Evolutionary conservation across 2,888 invertebrate species (phyloP).

Genomic region (Podotricha telesiphe): DNA sequence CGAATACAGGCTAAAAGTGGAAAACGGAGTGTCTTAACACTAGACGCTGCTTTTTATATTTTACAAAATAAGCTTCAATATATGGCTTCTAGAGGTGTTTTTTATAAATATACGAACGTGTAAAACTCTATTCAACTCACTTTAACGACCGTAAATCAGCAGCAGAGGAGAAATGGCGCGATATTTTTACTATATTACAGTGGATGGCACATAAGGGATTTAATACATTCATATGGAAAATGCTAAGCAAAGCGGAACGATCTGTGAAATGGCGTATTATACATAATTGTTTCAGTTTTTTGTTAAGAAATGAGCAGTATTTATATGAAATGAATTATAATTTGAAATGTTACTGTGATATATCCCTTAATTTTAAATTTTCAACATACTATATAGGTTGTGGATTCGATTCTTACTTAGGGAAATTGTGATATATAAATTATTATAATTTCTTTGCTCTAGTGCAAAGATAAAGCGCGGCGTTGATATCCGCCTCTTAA

Average conservation of each 20-base stretch:
- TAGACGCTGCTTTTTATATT: no score
- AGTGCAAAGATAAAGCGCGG: no score
- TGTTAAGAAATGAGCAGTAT: background rate
- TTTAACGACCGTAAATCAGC: slow-evolving; percentile 49
- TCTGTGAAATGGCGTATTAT: slow-evolving; percentile 36
- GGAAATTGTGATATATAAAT: no score
- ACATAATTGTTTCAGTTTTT: slow-evolving; percentile 30
- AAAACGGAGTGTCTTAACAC: no score
- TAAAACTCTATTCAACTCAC: slow-evolving; percentile 48
- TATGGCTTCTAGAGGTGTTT: slow-evolving; percentile 36
- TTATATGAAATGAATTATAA: background rate
- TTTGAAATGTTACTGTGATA: background rate
- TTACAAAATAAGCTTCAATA: slow-evolving; percentile 1
- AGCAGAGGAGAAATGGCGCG: slow-evolving; percentile 47
- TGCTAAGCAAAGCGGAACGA: slow-evolving; percentile 40
- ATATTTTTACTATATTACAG: slow-evolving; percentile 54
- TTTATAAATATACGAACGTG: slow-evolving; percentile 36
- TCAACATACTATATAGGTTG: no score
- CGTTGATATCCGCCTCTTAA: no score
- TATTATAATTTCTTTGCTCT: no score
- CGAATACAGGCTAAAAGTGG: no score
- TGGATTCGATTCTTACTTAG: no score
- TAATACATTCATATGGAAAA: slow-evolving; percentile 54
- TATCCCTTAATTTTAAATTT: no score
- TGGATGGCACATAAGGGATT: slow-evolving; percentile 52